Evolutionary conservation across 2,888 invertebrate species (phyloP).

Genomic region (Phoenoteleia sp.): DNA sequence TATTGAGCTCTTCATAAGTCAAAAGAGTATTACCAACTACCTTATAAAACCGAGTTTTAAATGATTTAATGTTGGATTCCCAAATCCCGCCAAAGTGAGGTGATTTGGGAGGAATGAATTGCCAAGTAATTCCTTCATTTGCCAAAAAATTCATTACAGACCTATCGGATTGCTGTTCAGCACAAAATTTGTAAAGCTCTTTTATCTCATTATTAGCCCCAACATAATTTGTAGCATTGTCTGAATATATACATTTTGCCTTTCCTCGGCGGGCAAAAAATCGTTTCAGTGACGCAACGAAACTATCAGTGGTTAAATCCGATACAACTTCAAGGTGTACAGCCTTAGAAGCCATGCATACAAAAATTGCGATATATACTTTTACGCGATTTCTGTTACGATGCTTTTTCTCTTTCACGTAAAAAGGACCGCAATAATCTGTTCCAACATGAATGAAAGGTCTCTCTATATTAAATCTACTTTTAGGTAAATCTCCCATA

Average conservation of each 20-base stretch:
- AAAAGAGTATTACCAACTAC: no score
- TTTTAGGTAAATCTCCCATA: not conserved
- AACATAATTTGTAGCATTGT: not conserved
- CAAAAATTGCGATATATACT: no score
- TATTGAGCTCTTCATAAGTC: no score
- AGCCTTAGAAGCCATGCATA: no score
- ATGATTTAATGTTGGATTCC: conserved; percentile 24
- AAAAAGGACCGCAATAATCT: conserved; percentile 25
- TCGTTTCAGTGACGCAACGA: no score
- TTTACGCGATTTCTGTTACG: conserved; percentile 1
- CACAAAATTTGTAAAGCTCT: not conserved
- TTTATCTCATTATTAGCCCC: not conserved
- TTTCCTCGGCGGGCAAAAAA: not conserved
- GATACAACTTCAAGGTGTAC: no score
- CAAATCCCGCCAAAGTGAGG: conserved; percentile 73
- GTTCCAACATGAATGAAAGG: not conserved
- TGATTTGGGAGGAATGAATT: conserved; percentile 19
- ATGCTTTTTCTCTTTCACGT: conserved; percentile 14
- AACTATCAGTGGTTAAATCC: not conserved
- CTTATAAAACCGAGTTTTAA: conserved; percentile 33
- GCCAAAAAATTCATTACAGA: not conserved
- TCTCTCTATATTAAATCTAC: not conserved
- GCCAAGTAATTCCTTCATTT: not conserved
- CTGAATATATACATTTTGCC: not conserved
- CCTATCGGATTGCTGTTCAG: no score